These are phyloP conservation scores for Mionectes macconnelli DNA, from an alignment of 2,113 vertebrate genomes.

Conservation along the genomic window DNA sequence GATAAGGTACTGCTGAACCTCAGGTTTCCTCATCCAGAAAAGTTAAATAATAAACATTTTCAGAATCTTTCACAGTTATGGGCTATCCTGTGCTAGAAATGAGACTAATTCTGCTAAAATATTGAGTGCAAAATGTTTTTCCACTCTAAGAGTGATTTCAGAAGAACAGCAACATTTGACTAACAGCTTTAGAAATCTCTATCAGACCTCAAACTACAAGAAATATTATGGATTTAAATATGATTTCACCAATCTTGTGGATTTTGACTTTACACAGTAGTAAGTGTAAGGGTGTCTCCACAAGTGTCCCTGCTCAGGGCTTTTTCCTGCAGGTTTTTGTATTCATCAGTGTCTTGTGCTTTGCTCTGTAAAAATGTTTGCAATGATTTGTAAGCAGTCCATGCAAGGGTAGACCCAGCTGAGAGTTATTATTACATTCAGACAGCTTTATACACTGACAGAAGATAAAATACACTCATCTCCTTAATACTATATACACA, in stretches of 20 bases:
- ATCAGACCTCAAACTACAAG: background rate
- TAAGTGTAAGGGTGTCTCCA: background rate
- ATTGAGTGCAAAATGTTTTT: background rate
- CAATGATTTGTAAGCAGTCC: background rate
- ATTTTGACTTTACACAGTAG: background rate
- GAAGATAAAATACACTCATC: background rate
- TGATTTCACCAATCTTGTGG: background rate
- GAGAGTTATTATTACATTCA: slow-evolving; percentile 12
- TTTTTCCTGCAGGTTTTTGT: background rate
- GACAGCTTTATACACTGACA: slow-evolving; percentile 15
- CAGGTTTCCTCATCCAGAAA: background rate
- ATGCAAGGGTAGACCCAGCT: background rate
- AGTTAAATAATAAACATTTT: background rate
- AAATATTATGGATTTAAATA: background rate
- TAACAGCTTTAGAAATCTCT: background rate
- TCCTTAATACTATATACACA: background rate
- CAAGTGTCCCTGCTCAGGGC: background rate
- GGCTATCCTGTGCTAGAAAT: background rate
- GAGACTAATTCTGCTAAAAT: background rate
- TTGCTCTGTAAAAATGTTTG: background rate
- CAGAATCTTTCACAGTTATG: background rate
- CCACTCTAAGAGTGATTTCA: background rate
- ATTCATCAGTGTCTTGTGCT: background rate
- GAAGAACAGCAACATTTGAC: background rate
- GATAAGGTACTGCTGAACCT: background rate